phyloP scores from a whole-genome alignment of 1,140 invertebrate genomes.

The Cepaea nemoralis region DNA sequence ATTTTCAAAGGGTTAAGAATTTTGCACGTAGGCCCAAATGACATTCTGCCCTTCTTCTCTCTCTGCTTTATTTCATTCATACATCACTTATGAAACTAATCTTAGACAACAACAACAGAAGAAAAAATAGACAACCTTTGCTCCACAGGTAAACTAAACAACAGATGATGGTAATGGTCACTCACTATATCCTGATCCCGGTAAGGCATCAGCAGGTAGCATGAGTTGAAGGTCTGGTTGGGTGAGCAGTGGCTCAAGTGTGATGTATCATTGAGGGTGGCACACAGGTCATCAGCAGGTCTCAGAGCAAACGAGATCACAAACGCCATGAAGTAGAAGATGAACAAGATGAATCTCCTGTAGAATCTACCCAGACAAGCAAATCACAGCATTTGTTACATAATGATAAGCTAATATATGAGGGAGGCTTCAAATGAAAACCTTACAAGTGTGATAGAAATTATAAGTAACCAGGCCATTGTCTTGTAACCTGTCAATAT shows the following conservation, averaged over 20 bases:
- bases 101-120: too few relatives aligned
- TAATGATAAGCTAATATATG: background rate
- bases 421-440: too few relatives aligned
- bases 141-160: too few relatives aligned
- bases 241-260: conserved; percentile 41
- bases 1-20: too few relatives aligned
- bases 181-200: conserved; percentile 59
- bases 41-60: too few relatives aligned
- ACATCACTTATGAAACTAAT: too few relatives aligned
- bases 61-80: too few relatives aligned
- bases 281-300: conserved; percentile 76
- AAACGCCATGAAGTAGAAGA: conserved; percentile 89
- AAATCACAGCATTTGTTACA: background rate
- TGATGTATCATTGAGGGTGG: conserved; percentile 70
- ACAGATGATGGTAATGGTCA: background rate
- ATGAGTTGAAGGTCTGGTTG: conserved; percentile 62
- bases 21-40: too few relatives aligned
- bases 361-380: conserved; percentile 81
- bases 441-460: too few relatives aligned
- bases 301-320: conserved; percentile 87
- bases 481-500: too few relatives aligned
- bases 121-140: too few relatives aligned
- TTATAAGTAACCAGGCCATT: too few relatives aligned
- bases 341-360: conserved; percentile 89
- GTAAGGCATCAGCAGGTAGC: conserved; percentile 67